Conservation (phyloP, 2,797 vertebrate species). For the Neosilurus hyrtlii region DNA sequence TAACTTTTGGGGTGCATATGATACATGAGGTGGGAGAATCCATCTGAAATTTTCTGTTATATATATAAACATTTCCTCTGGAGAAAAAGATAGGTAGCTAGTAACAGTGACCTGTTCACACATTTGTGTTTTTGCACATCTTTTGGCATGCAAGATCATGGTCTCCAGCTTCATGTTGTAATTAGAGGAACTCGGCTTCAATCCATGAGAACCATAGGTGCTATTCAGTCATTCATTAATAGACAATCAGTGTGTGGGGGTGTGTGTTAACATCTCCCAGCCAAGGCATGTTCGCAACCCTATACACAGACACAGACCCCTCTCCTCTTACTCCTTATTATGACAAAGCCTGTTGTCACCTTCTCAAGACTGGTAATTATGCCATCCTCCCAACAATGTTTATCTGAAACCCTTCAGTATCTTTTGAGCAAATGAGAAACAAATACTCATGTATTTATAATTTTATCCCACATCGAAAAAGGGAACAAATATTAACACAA, state of each 20-base stretch:
- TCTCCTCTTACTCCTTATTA: slow-evolving; percentile 48
- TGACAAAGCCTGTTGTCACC: slow-evolving; percentile 53
- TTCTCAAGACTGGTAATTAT: slow-evolving; percentile 46
- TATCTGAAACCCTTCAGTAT: slow-evolving; percentile 47
- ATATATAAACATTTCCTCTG: background rate
- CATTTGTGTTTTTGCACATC: slow-evolving; percentile 38
- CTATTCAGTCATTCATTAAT: slow-evolving; percentile 43
- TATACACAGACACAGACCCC: slow-evolving; percentile 19
- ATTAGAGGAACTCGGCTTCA: slow-evolving; percentile 61
- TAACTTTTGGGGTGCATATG: too few species aligned
- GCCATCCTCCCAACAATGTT: slow-evolving; percentile 46
- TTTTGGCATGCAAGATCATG: slow-evolving; percentile 58
- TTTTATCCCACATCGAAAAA: slow-evolving; percentile 1
- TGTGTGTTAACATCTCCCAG: slow-evolving; percentile 44
- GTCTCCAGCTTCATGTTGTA: slow-evolving; percentile 53
- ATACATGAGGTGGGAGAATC: background rate
- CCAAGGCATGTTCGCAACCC: slow-evolving; percentile 36
- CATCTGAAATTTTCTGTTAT: background rate
- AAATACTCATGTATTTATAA: slow-evolving; percentile 14
- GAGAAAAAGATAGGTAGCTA: slow-evolving; percentile 19
- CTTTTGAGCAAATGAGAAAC: slow-evolving; percentile 28
- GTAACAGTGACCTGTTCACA: slow-evolving; percentile 9
- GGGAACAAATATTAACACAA: slow-evolving; percentile 11
- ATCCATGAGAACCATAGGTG: slow-evolving; percentile 24
- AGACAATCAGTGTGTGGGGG: slow-evolving; percentile 35